Evolutionary conservation across 2,888 invertebrate genomes (phyloP).

Genomic region (Drosophila affinis): DNA sequence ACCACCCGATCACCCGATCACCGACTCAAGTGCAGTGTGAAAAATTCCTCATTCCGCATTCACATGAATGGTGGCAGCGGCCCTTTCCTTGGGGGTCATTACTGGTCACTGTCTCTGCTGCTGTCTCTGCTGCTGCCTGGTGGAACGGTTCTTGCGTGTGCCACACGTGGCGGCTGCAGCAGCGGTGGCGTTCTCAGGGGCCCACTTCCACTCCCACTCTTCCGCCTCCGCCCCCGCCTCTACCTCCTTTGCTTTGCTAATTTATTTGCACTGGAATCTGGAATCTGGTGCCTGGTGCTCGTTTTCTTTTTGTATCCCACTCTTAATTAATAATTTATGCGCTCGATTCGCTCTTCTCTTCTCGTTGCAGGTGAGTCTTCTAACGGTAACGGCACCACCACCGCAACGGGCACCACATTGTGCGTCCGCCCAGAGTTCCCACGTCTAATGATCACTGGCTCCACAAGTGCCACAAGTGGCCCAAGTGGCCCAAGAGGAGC

Average conservation of each 20-base stretch:
- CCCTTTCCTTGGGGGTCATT: constrained; percentile 68
- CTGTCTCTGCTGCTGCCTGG: background rate
- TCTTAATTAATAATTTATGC: constrained; percentile 73
- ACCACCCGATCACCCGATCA: background rate
- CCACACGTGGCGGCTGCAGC: constrained; percentile 59
- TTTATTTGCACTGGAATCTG: constrained; percentile 66
- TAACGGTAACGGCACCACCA: constrained; percentile 49
- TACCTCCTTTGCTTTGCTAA: constrained; percentile 44
- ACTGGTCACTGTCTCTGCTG: constrained; percentile 61
- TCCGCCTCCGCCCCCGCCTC: too few relatives aligned
- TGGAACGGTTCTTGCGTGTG: constrained; percentile 59
- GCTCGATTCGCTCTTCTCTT: constrained; percentile 24
- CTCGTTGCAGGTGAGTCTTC: constrained; percentile 69
- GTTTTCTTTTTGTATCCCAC: constrained; percentile 6
- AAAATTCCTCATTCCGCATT: constrained; percentile 67
- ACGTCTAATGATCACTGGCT: constrained; percentile 7
- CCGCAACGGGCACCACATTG: background rate
- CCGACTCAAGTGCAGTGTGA: constrained; percentile 62
- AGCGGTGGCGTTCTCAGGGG: constrained; percentile 16
- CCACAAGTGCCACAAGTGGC: background rate
- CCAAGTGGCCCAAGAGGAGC: background rate
- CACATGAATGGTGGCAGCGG: constrained; percentile 62
- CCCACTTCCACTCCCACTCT: background rate
- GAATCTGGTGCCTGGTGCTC: background rate
- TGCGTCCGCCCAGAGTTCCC: constrained; percentile 2